A percentile compares a stretch with the other conserved stretches of the same genome.
phyloP scores from a whole-genome alignment of 2,797 vertebrate genomes.

The Strix occidentalis region DNA sequence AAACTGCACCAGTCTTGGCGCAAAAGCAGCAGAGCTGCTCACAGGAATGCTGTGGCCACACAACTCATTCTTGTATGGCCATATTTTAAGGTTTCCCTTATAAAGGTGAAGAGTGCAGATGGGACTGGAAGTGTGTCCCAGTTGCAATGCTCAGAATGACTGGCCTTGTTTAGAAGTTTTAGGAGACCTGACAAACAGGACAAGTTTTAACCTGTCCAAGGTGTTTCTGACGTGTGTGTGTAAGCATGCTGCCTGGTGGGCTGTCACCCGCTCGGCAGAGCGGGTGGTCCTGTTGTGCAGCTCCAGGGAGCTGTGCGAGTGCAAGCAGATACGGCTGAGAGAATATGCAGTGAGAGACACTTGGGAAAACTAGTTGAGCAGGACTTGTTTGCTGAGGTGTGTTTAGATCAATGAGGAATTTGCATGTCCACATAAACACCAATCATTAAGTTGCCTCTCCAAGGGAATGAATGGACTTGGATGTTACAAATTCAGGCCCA shows the following conservation, averaged over 20 bases:
- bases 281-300: background rate
- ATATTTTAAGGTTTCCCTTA: background rate
- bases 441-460: background rate
- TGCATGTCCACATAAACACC: background rate
- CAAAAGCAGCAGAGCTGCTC: background rate
- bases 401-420: background rate
- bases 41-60: background rate
- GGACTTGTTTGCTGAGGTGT: background rate
- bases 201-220: background rate
- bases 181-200: background rate
- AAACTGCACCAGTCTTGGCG: background rate
- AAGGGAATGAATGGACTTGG: background rate
- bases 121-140: background rate
- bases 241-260: background rate
- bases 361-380: background rate
- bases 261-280: accelerated
- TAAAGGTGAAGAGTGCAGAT: background rate
- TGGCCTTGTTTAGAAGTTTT: background rate
- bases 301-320: background rate
- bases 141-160: background rate
- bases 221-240: background rate
- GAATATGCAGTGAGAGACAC: background rate
- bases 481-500: background rate
- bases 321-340: background rate
- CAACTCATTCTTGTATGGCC: accelerated